Conservation (phyloP, 2,888 invertebrate species). For the Cordilura impudica region DNA sequence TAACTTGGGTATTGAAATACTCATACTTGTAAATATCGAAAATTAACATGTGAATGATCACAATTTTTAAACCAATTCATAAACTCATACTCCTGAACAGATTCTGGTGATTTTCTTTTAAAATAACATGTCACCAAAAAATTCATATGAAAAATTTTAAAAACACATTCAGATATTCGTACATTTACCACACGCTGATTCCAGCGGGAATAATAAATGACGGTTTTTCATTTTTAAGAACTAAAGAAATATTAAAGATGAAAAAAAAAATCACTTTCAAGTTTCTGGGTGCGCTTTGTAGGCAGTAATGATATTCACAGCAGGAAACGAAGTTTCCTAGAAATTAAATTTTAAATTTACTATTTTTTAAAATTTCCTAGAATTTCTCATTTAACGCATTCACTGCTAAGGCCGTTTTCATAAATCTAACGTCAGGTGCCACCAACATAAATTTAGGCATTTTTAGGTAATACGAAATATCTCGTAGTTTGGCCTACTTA, state of each 20-base stretch:
- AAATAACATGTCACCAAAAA: not conserved
- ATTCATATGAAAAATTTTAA: too few species aligned
- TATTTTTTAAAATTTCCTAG: too few species aligned
- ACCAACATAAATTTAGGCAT: too few species aligned
- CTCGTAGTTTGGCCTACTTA: too few species aligned
- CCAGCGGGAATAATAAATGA: slow-evolving; percentile 37
- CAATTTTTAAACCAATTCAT: not conserved
- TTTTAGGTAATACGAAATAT: too few species aligned
- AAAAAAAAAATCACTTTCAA: slow-evolving; percentile 8
- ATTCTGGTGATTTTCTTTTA: not conserved
- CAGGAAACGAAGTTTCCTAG: not conserved
- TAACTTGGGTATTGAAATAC: not conserved
- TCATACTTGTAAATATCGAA: too few species aligned
- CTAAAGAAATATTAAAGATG: not conserved
- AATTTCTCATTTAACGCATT: too few species aligned
- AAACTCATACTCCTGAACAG: not conserved
- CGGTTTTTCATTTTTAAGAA: slow-evolving; percentile 26
- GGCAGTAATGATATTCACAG: slow-evolving; percentile 3
- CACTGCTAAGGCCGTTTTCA: too few species aligned
- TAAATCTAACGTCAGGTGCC: too few species aligned
- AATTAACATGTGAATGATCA: too few species aligned
- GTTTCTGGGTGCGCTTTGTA: slow-evolving; percentile 16
- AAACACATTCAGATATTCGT: not conserved
- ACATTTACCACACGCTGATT: not conserved
- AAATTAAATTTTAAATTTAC: not conserved